Percentiles rank a stretch among this genome's conserved stretches.
phyloP scores from a whole-genome alignment of 2,888 invertebrate genomes.

The Dioctria linearis region DNA sequence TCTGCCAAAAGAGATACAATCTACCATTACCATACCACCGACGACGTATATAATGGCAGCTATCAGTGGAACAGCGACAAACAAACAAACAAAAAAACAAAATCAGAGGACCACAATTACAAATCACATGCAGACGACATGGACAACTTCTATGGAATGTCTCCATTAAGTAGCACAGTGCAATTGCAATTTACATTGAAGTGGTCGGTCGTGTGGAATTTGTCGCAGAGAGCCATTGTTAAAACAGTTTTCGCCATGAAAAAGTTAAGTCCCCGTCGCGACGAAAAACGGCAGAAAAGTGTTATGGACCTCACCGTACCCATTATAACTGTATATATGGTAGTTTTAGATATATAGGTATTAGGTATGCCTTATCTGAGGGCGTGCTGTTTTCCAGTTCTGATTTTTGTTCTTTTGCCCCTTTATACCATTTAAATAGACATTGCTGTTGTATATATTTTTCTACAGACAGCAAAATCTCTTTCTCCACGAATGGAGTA shows the following conservation, averaged over 20 bases:
- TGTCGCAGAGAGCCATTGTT: conserved; percentile 25
- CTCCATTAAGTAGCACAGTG: conserved; percentile 10
- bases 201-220: conserved; percentile 13
- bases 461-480: conserved; percentile 21
- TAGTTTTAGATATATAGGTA: not conserved
- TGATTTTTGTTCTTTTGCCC: not conserved
- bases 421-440: conserved; percentile 22
- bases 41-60: conserved; percentile 19
- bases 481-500: not conserved
- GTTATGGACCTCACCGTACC: not conserved
- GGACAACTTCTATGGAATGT: not conserved
- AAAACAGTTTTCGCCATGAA: conserved; percentile 8
- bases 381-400: not conserved
- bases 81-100: not conserved
- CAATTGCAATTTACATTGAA: conserved; percentile 41
- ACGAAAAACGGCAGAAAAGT: conserved; percentile 4
- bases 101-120: conserved; percentile 8
- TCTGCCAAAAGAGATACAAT: not conserved
- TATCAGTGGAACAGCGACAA: not conserved
- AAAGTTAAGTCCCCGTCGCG: not conserved
- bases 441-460: conserved; percentile 21
- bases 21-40: not conserved
- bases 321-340: not conserved
- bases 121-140: not conserved
- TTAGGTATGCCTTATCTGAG: not conserved